Evolutionary conservation across 1,140 invertebrate genomes (phyloP).

Genomic region (Leptoteleia sp.): DNA sequence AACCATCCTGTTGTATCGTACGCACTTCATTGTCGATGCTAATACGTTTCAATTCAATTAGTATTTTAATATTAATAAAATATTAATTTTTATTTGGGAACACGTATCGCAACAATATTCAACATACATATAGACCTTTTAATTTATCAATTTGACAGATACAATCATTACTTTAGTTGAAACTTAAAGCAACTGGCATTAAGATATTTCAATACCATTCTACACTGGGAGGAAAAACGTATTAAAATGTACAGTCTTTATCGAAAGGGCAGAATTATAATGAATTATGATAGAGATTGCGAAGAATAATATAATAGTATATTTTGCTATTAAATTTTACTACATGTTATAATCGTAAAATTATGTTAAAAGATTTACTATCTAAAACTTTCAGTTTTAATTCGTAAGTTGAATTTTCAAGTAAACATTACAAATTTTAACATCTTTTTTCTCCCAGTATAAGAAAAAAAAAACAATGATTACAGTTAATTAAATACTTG

Average conservation of each 20-base stretch:
- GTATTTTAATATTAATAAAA: slow-evolving; percentile 60
- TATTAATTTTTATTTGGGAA: slow-evolving; percentile 30
- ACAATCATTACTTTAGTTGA: slow-evolving; percentile 1
- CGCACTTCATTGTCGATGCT: slow-evolving; percentile 62
- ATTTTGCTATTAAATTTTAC: too few species aligned
- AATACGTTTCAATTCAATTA: slow-evolving; percentile 56
- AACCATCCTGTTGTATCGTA: slow-evolving; percentile 62
- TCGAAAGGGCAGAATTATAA: too few species aligned
- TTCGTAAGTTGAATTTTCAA: too few species aligned
- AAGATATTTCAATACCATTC: slow-evolving; percentile 13
- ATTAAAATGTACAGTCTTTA: too few species aligned
- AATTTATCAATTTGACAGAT: slow-evolving; percentile 5
- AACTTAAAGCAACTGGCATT: slow-evolving; percentile 17
- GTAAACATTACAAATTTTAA: too few species aligned
- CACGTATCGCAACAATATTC: slow-evolving; percentile 62
- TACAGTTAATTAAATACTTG: slow-evolving; percentile 43
- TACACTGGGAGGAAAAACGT: too few species aligned
- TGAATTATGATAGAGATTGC: too few species aligned
- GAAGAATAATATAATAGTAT: too few species aligned
- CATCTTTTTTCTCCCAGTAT: too few species aligned
- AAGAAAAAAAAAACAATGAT: slow-evolving; percentile 28
- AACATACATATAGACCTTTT: slow-evolving; percentile 45
- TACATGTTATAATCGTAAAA: too few species aligned
- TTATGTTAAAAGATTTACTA: too few species aligned
- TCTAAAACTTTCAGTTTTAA: too few species aligned